Evolutionary conservation across 2,888 invertebrate species (phyloP).

Genomic region (Onthophagus sagittarius): DNA sequence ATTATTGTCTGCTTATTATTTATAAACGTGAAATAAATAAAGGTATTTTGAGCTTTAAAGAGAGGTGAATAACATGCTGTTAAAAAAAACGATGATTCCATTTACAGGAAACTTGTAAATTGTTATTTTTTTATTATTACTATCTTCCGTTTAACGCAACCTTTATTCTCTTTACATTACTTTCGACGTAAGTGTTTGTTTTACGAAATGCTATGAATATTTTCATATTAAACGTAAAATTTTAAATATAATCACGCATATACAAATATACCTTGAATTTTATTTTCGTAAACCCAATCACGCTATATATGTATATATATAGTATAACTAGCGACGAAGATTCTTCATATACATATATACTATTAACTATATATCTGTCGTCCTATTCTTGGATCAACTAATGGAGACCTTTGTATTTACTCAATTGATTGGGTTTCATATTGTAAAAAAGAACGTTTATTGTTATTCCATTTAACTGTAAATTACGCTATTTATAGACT

Average conservation of each 20-base stretch:
- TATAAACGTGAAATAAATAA: conserved; percentile 43
- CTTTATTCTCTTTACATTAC: conserved; percentile 39
- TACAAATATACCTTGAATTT: conserved; percentile 40
- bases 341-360: background rate
- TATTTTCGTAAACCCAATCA: conserved; percentile 35
- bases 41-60: conserved; percentile 48
- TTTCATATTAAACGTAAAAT: conserved; percentile 48
- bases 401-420: background rate
- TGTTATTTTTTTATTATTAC: conserved; percentile 45
- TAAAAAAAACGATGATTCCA: conserved; percentile 41
- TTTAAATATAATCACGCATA: conserved; percentile 49
- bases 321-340: conserved; percentile 8
- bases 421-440: conserved; percentile 18
- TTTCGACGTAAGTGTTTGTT: conserved; percentile 44
- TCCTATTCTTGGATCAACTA: background rate
- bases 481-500: conserved; percentile 23
- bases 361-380: background rate
- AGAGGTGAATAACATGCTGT: conserved; percentile 46
- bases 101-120: conserved; percentile 42
- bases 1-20: conserved; percentile 44
- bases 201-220: conserved; percentile 48
- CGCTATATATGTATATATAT: conserved; percentile 25
- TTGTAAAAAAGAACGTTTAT: conserved; percentile 19
- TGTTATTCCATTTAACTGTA: conserved; percentile 23
- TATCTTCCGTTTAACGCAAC: conserved; percentile 38